Evolutionary conservation across 2,113 vertebrate species (phyloP).

Genomic region (Melanerpes aurifrons): DNA sequence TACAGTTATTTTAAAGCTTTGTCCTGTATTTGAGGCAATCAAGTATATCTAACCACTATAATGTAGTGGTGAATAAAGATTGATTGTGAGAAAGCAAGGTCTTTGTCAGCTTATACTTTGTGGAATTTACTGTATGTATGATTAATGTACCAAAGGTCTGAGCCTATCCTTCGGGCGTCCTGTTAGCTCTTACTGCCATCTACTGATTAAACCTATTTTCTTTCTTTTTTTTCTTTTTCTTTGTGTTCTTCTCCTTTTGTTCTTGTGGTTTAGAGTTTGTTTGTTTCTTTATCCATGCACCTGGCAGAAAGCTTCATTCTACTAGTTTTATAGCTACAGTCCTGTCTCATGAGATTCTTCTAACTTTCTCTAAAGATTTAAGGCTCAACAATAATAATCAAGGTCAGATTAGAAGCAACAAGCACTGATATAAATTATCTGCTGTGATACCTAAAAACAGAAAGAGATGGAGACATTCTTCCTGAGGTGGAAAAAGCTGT

Average conservation of each 20-base stretch:
- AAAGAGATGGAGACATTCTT: not conserved
- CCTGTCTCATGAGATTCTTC: not conserved
- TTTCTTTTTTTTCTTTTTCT: accelerated
- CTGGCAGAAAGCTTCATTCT: too few species aligned
- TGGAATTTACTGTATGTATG: slow-evolving; percentile 60
- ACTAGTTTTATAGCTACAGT: not conserved
- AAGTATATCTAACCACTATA: slow-evolving; percentile 72
- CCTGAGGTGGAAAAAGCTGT: not conserved
- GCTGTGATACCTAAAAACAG: not conserved
- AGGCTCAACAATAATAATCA: not conserved
- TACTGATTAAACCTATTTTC: slow-evolving; percentile 12
- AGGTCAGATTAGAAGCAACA: not conserved
- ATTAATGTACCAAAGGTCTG: slow-evolving; percentile 49
- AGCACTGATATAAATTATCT: not conserved
- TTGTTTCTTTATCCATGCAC: not conserved
- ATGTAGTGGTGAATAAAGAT: slow-evolving; percentile 75
- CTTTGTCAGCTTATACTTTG: slow-evolving; percentile 71
- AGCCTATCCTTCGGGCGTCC: not conserved
- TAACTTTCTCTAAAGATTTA: not conserved
- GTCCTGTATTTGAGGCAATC: slow-evolving; percentile 65
- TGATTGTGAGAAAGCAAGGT: slow-evolving; percentile 77
- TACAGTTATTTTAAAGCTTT: slow-evolving; percentile 62
- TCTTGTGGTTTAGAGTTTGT: not conserved
- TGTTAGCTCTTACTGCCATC: slow-evolving; percentile 75
- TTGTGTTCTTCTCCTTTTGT: accelerated